phyloP scores from a whole-genome alignment of 2,888 invertebrate genomes.

The Brenthis hecate region DNA sequence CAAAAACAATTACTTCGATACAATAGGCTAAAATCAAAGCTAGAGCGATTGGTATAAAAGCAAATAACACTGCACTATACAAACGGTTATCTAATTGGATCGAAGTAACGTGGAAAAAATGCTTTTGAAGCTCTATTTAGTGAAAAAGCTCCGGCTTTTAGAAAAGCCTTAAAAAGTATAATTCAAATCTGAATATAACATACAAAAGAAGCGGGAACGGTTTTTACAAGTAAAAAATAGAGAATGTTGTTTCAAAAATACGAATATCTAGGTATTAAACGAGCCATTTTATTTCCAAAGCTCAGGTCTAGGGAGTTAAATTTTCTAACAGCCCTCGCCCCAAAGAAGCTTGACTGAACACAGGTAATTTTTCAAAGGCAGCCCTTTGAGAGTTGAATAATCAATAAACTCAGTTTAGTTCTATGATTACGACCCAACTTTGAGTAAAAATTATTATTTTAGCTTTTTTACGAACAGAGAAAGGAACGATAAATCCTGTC shows the following conservation, averaged over 20 bases:
- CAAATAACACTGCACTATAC: slow-evolving; percentile 9
- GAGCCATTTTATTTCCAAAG: slow-evolving; percentile 36
- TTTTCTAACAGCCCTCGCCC: slow-evolving; percentile 37
- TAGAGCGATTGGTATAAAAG: not conserved
- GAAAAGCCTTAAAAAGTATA: slow-evolving; percentile 17
- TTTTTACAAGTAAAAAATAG: slow-evolving; percentile 21
- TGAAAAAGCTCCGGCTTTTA: slow-evolving; percentile 14
- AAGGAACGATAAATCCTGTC: not conserved
- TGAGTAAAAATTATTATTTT: slow-evolving; percentile 28
- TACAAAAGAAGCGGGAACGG: slow-evolving; percentile 14
- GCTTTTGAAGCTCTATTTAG: slow-evolving; percentile 11
- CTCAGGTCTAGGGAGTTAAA: slow-evolving; percentile 32
- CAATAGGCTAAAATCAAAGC: not conserved
- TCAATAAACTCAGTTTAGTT: slow-evolving; percentile 37
- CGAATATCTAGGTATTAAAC: slow-evolving; percentile 28
- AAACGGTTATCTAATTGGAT: slow-evolving; percentile 19
- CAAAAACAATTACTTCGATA: too few relatives aligned
- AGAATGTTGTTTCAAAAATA: slow-evolving; percentile 27
- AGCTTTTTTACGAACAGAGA: slow-evolving; percentile 6
- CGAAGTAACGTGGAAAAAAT: slow-evolving; percentile 14
- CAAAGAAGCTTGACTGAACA: slow-evolving; percentile 36
- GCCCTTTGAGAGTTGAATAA: slow-evolving; percentile 38
- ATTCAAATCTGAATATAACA: slow-evolving; percentile 17
- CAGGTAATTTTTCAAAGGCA: slow-evolving; percentile 39
- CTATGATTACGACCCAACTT: slow-evolving; percentile 35